Evolutionary conservation across 2,113 vertebrate species (phyloP).

Genomic region (Rhea pennata): DNA sequence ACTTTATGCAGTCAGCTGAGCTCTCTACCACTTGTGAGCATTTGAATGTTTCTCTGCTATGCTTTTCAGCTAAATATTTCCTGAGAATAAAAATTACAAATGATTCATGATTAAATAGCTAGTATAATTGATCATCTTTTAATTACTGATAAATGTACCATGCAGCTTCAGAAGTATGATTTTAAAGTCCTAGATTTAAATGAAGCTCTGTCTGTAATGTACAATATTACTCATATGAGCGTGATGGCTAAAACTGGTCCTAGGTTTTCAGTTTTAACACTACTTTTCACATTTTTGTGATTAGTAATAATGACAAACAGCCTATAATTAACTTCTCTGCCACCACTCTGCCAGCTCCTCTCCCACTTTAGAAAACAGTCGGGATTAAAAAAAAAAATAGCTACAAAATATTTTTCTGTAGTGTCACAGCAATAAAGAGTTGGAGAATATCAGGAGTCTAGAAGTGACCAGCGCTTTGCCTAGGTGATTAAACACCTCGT

Average conservation of each 20-base stretch:
- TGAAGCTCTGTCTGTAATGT: background rate
- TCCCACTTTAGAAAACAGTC: background rate
- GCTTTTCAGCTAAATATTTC: background rate
- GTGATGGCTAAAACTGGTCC: background rate
- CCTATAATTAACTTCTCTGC: background rate
- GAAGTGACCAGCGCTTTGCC: accelerated
- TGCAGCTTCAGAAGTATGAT: background rate
- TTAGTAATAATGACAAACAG: background rate
- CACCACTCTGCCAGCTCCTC: background rate
- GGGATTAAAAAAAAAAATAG: too few species aligned
- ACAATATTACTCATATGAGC: background rate
- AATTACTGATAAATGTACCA: background rate
- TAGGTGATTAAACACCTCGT: background rate
- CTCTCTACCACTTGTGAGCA: background rate
- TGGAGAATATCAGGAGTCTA: background rate
- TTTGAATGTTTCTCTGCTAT: background rate
- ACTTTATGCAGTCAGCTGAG: background rate
- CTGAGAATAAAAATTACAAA: background rate
- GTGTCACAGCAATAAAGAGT: background rate
- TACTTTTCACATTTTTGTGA: background rate
- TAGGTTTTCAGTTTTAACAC: background rate
- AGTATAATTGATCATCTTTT: background rate
- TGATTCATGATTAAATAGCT: background rate
- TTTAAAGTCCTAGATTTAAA: background rate
- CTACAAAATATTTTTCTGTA: background rate